Evolutionary conservation across 2,888 invertebrate genomes (phyloP).

Genomic region (Morpho achilles): DNA sequence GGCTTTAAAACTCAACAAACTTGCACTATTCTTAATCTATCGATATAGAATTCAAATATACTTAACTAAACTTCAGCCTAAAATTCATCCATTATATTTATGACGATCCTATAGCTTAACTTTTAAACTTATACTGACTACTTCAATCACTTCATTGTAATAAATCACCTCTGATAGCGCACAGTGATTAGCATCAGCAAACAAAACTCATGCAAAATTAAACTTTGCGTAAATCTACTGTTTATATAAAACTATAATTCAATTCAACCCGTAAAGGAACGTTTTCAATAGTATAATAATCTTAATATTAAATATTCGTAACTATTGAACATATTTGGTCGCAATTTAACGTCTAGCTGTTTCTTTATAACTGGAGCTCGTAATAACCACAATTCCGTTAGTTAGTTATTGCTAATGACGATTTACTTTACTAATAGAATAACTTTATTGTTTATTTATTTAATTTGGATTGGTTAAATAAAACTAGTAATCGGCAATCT

Average conservation of each 20-base stretch:
- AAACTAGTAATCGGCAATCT: no score
- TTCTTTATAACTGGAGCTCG: constrained; percentile 18
- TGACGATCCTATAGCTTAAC: constrained; percentile 4
- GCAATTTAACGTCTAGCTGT: constrained; percentile 38
- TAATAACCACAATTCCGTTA: constrained; percentile 1
- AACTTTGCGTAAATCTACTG: constrained; percentile 21
- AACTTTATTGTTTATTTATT: no score
- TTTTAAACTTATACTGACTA: constrained; percentile 2
- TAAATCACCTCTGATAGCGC: constrained; percentile 8
- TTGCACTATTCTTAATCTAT: constrained; percentile 1
- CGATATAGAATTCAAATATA: constrained; percentile 5
- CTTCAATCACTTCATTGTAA: constrained; percentile 4
- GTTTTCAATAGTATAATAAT: constrained; percentile 37
- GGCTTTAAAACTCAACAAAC: background rate
- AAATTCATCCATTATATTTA: constrained; percentile 1
- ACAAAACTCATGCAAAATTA: constrained; percentile 9
- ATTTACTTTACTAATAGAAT: constrained; percentile 6
- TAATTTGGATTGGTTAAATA: no score
- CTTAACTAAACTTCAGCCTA: constrained; percentile 7
- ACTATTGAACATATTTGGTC: constrained; percentile 45
- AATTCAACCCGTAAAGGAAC: constrained; percentile 38
- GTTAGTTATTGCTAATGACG: constrained; percentile 11
- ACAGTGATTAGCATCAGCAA: constrained; percentile 15
- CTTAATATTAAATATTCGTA: constrained; percentile 32
- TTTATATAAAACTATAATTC: constrained; percentile 25